A percentile compares a stretch with the other conserved stretches of the same genome.
Evolutionary conservation across 2,888 invertebrate genomes (phyloP).

Genomic region (Caenorhabditis sp.): DNA sequence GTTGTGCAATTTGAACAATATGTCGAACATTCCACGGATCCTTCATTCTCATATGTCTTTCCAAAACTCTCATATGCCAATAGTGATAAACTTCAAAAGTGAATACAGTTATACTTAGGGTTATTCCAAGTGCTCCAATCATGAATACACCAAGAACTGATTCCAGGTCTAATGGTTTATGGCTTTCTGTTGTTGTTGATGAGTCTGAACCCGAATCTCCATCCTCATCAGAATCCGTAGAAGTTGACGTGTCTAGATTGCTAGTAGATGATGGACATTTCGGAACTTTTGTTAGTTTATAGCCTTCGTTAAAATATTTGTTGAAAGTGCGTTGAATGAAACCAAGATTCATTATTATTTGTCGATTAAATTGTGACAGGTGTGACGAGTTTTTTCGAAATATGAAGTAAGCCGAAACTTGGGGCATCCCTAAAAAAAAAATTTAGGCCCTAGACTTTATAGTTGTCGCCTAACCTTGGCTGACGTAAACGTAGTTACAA

Average conservation of each 20-base stretch:
- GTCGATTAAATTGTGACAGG: conserved; percentile 28
- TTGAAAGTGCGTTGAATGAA: conserved; percentile 49
- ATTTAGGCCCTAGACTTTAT: not conserved
- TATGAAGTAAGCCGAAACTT: conserved; percentile 44
- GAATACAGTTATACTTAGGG: conserved; percentile 32
- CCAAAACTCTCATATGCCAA: conserved; percentile 39
- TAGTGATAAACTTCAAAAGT: conserved; percentile 30
- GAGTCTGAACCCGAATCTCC: not conserved
- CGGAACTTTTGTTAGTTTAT: conserved; percentile 39
- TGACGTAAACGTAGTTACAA: conserved; percentile 58
- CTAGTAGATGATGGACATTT: conserved; percentile 26
- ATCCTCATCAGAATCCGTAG: not conserved
- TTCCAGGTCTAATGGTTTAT: conserved; percentile 39
- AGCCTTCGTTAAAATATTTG: conserved; percentile 48
- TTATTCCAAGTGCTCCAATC: conserved; percentile 40
- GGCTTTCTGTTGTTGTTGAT: not conserved
- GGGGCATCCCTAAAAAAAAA: conserved; percentile 39
- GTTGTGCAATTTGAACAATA: conserved; percentile 33
- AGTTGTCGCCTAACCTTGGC: conserved; percentile 32
- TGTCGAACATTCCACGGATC: conserved; percentile 33
- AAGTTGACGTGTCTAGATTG: not conserved
- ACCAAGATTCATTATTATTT: conserved; percentile 43
- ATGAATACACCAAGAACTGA: conserved; percentile 47
- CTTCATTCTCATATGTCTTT: conserved; percentile 26
- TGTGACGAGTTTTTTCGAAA: conserved; percentile 40